Evolutionary conservation across 2,797 vertebrate species (phyloP).

Genomic region (Xenops minutus): DNA sequence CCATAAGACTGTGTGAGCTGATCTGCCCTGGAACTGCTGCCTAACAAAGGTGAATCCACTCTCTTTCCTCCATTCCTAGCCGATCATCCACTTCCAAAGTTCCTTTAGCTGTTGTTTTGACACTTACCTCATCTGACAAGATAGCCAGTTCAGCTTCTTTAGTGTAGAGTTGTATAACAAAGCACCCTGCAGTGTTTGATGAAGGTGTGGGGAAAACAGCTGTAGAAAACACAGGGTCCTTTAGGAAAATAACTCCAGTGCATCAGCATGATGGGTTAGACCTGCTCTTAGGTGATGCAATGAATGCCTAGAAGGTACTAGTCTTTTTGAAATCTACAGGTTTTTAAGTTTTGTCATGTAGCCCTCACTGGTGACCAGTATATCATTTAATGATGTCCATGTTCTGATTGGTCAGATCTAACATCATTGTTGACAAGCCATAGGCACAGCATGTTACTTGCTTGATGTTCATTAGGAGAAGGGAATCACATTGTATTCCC

Average conservation of each 20-base stretch:
- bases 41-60: background rate
- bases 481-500: background rate
- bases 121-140: background rate
- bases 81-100: background rate
- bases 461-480: background rate
- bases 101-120: background rate
- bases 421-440: background rate
- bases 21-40: background rate
- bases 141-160: background rate
- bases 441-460: background rate
- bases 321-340: background rate
- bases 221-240: background rate
- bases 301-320: background rate
- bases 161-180: background rate
- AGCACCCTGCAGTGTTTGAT: background rate
- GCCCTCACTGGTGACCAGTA: rapidly evolving
- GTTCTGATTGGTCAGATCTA: background rate
- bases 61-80: background rate
- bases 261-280: background rate
- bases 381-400: background rate
- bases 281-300: background rate
- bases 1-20: background rate
- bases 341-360: background rate
- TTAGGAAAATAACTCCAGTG: background rate
- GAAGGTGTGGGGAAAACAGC: background rate